phyloP scores from a whole-genome alignment of 2,888 invertebrate genomes.

The Coremacera marginata region DNA sequence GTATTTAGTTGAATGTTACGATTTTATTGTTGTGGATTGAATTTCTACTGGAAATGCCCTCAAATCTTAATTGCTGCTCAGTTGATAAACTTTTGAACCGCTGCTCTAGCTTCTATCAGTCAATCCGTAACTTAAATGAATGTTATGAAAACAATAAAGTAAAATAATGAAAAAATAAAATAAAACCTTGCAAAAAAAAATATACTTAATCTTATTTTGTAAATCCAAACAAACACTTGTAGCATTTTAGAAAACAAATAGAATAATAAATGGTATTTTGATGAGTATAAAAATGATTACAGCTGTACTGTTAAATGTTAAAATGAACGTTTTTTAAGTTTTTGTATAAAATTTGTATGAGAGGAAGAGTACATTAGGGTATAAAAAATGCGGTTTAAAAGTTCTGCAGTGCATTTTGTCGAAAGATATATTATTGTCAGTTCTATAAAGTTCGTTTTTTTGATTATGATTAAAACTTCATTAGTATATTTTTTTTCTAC shows the following conservation, averaged over 20 bases:
- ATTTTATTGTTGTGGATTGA: not conserved
- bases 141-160: not conserved
- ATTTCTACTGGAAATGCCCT: not conserved
- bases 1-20: slow-evolving; percentile 51
- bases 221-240: not conserved
- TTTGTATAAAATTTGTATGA: too few relatives aligned
- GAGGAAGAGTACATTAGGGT: too few relatives aligned
- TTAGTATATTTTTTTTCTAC: slow-evolving; percentile 44
- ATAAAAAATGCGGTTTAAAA: too few relatives aligned
- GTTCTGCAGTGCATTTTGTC: too few relatives aligned
- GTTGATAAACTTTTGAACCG: slow-evolving; percentile 33
- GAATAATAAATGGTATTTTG: too few relatives aligned
- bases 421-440: too few relatives aligned
- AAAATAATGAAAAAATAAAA: not conserved
- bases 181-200: not conserved
- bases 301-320: too few relatives aligned
- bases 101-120: not conserved
- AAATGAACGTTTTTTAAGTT: too few relatives aligned
- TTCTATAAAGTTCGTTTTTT: too few relatives aligned
- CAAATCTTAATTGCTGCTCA: not conserved
- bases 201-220: not conserved
- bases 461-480: slow-evolving; percentile 4
- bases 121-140: not conserved
- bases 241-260: too few relatives aligned
- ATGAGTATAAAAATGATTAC: too few relatives aligned